Base-by-base conservation (phyloP, 2,888 invertebrate species). In the Bombylius major region DNA sequence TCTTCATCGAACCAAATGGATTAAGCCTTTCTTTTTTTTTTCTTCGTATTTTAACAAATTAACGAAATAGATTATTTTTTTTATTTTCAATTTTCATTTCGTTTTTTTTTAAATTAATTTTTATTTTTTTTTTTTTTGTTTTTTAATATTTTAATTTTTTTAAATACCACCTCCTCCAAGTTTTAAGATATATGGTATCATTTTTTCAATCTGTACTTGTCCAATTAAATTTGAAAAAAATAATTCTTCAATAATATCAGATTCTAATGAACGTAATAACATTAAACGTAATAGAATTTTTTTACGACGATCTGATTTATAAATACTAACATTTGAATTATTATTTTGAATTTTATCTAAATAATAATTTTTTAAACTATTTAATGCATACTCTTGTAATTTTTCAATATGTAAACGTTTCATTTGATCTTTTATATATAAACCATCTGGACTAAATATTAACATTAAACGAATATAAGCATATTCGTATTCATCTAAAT, bases 191-290 rank as follows among this genome's bases (percentile, higher is more conserved):
- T 87, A 93, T 36, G 96, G 96, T 72, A 98, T 89, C 64, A 97
- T 89, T 68, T 89, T 91, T 69, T 97, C 94, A 58, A 98, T 94
- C 76, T 93, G 91, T 65, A 97, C 89, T 71, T 88, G 89, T 6
- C 94, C 95, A 51, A 94, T 85, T 59, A 95, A 81, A 53, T 89
- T 91, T 5, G 91, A 86, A 69, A 96, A 95, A 78, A 95, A 95
- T 55, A 95, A 79, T 68, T 95, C 94, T 72, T 95, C 95, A 54
- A 95, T 78, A 59, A 89, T 81, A 13, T 83, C 76, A 4, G 87
- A 84, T 56, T 86, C 82, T 69, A 87, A 83, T 62, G 83, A 81
- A 62, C 87, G 78, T 33, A 89, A 73, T 6, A 84, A 83, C 1
- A 87, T 82, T 58, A 94, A 78, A 69, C 84, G 82, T 33, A 70